Percentiles rank a stretch among this genome's conserved stretches.
Conservation (phyloP, 2,888 invertebrate species). For the Drosophila kanekoi region DNA sequence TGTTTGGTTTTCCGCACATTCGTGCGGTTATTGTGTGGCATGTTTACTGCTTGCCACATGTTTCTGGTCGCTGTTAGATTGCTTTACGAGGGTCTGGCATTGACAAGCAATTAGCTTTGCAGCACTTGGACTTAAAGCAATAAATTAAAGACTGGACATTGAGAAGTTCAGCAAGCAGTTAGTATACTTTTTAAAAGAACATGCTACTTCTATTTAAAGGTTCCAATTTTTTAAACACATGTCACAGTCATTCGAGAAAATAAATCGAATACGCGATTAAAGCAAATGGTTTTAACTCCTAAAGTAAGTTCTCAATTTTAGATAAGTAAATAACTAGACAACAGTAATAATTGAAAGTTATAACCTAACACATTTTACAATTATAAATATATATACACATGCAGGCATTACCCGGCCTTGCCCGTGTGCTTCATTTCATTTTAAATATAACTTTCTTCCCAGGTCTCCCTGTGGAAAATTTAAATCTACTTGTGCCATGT, state of each 20-base stretch:
- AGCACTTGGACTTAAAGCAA: not conserved
- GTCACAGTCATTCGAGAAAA: not conserved
- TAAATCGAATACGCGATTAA: not conserved
- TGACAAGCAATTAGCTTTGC: slow-evolving; percentile 21
- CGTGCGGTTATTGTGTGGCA: slow-evolving; percentile 1
- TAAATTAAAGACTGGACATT: not conserved
- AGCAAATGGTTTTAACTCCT: not conserved
- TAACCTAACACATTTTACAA: not conserved
- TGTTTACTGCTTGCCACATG: slow-evolving; percentile 1
- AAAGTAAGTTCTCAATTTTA: slow-evolving; percentile 10
- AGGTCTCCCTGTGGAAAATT: too few species aligned
- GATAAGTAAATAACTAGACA: slow-evolving; percentile 3
- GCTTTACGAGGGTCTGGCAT: slow-evolving; percentile 9
- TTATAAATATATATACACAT: not conserved
- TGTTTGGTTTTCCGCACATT: slow-evolving; percentile 4
- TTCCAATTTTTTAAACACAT: not conserved
- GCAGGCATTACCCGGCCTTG: too few species aligned
- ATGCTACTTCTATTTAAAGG: not conserved
- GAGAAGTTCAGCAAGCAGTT: not conserved
- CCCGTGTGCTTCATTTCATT: too few species aligned
- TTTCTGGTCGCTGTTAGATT: slow-evolving; percentile 13
- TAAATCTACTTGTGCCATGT: too few species aligned
- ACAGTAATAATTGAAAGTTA: not conserved
- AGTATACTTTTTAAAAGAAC: too few species aligned
- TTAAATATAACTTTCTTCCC: too few species aligned